phyloP scores from a whole-genome alignment of 2,113 vertebrate species.

The Albula glossodonta region DNA sequence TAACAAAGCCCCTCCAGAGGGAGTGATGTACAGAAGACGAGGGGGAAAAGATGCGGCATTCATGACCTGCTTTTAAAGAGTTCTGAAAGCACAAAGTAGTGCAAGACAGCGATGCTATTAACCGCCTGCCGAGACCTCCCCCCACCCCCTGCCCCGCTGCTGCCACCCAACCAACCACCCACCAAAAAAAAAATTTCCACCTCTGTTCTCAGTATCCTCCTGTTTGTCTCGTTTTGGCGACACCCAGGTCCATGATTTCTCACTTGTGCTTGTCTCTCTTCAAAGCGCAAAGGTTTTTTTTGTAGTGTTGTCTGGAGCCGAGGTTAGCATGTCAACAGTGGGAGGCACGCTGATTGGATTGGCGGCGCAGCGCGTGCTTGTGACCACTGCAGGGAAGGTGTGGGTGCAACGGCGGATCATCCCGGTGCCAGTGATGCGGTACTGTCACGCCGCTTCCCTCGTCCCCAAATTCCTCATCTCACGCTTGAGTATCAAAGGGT shows the following conservation, averaged over 20 bases:
- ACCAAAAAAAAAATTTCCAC: background rate
- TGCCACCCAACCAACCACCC: background rate
- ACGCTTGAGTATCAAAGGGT: conserved; percentile 20
- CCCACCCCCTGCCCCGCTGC: background rate
- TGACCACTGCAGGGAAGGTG: background rate
- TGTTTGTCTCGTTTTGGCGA: background rate
- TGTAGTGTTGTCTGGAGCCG: background rate
- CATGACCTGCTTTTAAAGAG: conserved; percentile 30
- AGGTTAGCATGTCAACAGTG: background rate
- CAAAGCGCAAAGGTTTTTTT: conserved; percentile 7
- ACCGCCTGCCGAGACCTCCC: background rate
- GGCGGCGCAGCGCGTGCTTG: background rate
- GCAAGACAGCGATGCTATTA: background rate
- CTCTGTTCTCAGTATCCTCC: background rate
- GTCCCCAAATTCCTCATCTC: conserved; percentile 18
- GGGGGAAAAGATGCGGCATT: conserved; percentile 9
- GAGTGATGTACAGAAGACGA: conserved; percentile 17
- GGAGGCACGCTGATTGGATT: background rate
- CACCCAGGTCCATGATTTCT: background rate
- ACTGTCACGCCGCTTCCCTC: background rate
- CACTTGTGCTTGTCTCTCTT: background rate
- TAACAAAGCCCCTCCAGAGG: conserved; percentile 29
- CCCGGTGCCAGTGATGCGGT: background rate
- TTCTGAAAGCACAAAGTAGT: conserved; percentile 16
- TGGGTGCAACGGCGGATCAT: background rate